Evolutionary conservation across 2,797 vertebrate species (phyloP), one percentile per base, ranked within the genome.

Genomic region (Cheirogaleus major): DNA sequence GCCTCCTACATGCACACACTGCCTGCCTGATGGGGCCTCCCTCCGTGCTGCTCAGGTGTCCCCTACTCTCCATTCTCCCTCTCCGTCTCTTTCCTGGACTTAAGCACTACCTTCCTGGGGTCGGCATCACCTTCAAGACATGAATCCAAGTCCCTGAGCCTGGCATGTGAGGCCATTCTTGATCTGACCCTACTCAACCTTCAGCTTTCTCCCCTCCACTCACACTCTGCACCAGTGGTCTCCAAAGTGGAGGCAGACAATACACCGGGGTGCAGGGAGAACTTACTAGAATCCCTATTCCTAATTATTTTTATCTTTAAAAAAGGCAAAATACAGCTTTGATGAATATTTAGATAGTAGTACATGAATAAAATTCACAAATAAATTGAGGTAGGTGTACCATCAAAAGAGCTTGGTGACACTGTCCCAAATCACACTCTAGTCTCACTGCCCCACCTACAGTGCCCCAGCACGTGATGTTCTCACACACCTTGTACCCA

Each of bases 391-490:
- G 52, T 63, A n/a, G 13, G 22, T 20, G 5, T 70, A 10, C 22
- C 69, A 35, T 70, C 67, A 41, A 15, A 63, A 61, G 67, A 81
- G 80, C 50, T 67, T 57, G 12, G 18, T 30, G 20, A 23, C 59
- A 7, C 43, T 32, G 48, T 55, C 67, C 25, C 52, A 12, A 73
- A 4, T n/a, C 22, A 11, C 7, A 18, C 65, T 48, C 30, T 67
- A n/a, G 12, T 41, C 35, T 41, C 11, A 52, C 25, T 63, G 78
- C 20, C 70, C 10, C 22, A 50, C 32, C 73, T 59, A 45, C 23
- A 32, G 18, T 3, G 2, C 5, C 80, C 59, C 7, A 61, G 41
- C 14, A 69, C 1, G 0, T 18, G 20, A 35, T 41, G 23, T 2
- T 35, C 38, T 52, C 9, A 3, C 20, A 45, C 1, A 14, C 22